Evolutionary conservation across 2,113 vertebrate genomes (phyloP), one percentile per base, ranked within the genome.

Genomic region (Scomber japonicus): DNA sequence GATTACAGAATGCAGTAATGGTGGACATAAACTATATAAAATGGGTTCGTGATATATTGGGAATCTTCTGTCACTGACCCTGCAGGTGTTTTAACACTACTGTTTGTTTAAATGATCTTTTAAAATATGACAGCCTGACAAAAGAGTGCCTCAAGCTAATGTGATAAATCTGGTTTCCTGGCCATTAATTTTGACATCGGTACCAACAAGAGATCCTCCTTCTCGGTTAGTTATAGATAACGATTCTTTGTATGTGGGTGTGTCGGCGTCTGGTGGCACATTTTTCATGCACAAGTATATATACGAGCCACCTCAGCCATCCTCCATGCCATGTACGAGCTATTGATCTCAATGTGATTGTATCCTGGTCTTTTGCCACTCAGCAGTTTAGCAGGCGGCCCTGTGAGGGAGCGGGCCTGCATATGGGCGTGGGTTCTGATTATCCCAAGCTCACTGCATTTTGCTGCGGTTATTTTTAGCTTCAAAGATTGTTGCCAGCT

Each of bases 381-480:
- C 88, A 93, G 92, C 90, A 90, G 62, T 93, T 92, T 64, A 83
- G 75, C 74, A 54, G 78, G 63, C 81, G 9, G 67, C 67, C 45
- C 81, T 49, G 68, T 14, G 24, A 86, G 89, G 77, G 65, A 61
- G 79, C 50, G 11, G 77, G 56, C 86, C 83, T 45, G 84, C 78
- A 19, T 73, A 50, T 72, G 88, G 86, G 75, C 56, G 84, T 87
- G 71, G 80, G 85, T 78, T 81, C 89, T 90, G 92, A 94, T 94
- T 89, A 93, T 88, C 73, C 53, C 35, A 4, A 68, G 82, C 86
- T 81, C 30, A 19, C 81, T 82, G 81, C 87, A 78, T 90, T 88
- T 89, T 67, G 72, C 81, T 56, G 75, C 15, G 5, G 88, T 82
- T 94, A 94, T 93, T 92, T 94, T 94, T 93, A 92, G 92, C 93